A percentile compares a stretch with the other conserved stretches of the same genome.
Evolutionary conservation across 2,797 vertebrate genomes (phyloP).

Genomic region (Tympanoctomys barrerae): DNA sequence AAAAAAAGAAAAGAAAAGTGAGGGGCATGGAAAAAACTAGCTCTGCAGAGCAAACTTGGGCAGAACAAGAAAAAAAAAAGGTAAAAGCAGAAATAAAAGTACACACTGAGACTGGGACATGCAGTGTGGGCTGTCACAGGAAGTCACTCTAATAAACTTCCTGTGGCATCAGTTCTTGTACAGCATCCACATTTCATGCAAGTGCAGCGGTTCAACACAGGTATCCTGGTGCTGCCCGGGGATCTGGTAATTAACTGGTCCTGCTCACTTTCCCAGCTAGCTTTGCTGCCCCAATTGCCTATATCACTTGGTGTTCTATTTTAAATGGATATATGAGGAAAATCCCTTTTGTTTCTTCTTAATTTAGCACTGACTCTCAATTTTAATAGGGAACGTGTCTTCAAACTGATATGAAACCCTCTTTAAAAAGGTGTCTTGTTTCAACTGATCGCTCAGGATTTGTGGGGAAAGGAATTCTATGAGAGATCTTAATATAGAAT

Average conservation of each 20-base stretch:
- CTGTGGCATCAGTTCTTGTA: not conserved
- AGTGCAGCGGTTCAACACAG: not conserved
- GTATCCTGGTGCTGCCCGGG: not conserved
- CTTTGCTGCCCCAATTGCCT: not conserved
- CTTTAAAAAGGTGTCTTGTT: not conserved
- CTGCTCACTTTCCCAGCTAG: not conserved
- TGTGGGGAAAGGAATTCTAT: not conserved
- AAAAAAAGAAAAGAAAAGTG: not conserved
- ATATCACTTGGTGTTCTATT: not conserved
- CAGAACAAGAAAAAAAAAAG: not conserved
- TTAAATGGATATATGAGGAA: not conserved
- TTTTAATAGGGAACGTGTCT: not conserved
- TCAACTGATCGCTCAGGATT: not conserved
- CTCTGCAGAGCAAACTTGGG: not conserved
- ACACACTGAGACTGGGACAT: not conserved
- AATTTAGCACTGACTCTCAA: not conserved
- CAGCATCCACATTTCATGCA: not conserved
- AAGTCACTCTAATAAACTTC: not conserved
- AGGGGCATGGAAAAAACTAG: not conserved
- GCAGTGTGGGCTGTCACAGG: not conserved
- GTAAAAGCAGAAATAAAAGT: not conserved
- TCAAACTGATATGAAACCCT: not conserved
- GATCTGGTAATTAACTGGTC: not conserved
- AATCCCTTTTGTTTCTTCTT: slow-evolving; percentile 18
- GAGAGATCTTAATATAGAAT: not conserved